Conservation (phyloP, 2,888 invertebrate species). For the Melinaea menophilus region DNA sequence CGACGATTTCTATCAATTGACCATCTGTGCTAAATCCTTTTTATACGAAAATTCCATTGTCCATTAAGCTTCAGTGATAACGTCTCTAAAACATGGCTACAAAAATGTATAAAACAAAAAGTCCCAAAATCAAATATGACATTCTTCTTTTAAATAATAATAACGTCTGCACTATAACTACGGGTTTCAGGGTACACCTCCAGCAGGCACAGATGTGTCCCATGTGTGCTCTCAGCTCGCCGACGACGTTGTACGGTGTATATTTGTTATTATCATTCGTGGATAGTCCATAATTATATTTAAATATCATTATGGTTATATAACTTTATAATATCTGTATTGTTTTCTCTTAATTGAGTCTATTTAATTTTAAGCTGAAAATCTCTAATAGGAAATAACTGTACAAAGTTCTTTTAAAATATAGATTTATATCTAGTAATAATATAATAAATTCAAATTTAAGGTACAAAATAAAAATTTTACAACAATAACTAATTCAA, state of each 20-base stretch:
- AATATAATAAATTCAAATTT: no score
- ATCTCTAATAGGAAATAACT: no score
- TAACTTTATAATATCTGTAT: no score
- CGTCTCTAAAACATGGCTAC: neutral
- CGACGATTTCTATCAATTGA: slow-evolving; percentile 36
- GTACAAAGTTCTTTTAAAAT: no score
- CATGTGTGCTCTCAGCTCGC: slow-evolving; percentile 70
- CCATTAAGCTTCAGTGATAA: neutral
- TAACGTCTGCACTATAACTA: slow-evolving; percentile 47
- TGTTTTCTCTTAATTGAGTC: no score
- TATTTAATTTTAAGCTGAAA: no score
- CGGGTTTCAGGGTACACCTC: slow-evolving; percentile 63
- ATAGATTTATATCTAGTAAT: no score
- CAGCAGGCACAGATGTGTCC: slow-evolving; percentile 69
- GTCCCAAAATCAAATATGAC: no score
- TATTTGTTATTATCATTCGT: neutral
- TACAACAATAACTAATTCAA: no score
- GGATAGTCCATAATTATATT: neutral
- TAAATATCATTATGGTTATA: no score
- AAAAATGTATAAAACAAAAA: neutral
- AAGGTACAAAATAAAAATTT: no score
- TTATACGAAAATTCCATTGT: slow-evolving; percentile 26
- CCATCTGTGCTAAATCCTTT: slow-evolving; percentile 48
- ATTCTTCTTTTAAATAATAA: neutral
- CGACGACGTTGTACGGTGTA: slow-evolving; percentile 39